phyloP scores from a whole-genome alignment of 2,888 invertebrate genomes.

The Lutraria lutraria region DNA sequence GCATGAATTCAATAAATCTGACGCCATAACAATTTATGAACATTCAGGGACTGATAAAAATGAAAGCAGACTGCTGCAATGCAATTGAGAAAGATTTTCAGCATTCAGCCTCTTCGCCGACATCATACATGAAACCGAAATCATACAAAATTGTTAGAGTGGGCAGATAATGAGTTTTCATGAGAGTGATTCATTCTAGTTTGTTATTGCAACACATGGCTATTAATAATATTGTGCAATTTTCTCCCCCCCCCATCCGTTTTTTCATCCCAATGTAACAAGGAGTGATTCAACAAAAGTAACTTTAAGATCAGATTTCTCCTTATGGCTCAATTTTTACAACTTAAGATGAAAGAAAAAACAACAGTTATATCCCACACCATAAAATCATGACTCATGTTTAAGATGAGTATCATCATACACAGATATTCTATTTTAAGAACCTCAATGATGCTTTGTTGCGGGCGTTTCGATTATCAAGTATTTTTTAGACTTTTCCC shows the following conservation, averaged over 20 bases:
- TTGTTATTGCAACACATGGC: conserved; percentile 8
- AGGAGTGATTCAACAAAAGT: not conserved
- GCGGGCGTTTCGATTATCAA: not conserved
- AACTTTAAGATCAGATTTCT: not conserved
- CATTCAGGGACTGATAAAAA: conserved; percentile 14
- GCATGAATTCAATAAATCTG: conserved; percentile 11
- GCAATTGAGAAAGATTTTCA: not conserved
- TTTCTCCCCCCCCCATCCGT: not conserved
- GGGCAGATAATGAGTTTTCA: conserved; percentile 18
- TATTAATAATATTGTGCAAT: not conserved
- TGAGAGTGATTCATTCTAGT: not conserved
- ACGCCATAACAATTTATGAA: conserved; percentile 13
- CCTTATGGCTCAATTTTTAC: not conserved
- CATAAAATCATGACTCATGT: conserved; percentile 1
- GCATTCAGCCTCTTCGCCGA: not conserved
- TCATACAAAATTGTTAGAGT: not conserved
- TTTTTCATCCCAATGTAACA: not conserved
- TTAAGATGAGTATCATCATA: not conserved
- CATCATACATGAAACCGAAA: not conserved
- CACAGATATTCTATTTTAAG: not conserved
- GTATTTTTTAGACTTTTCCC: not conserved
- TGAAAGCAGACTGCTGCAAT: not conserved
- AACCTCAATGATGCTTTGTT: not conserved
- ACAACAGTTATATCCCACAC: not conserved
- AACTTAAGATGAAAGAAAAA: not conserved